phyloP scores from a whole-genome alignment of 2,888 invertebrate species.

The Leptogaster cylindrica region DNA sequence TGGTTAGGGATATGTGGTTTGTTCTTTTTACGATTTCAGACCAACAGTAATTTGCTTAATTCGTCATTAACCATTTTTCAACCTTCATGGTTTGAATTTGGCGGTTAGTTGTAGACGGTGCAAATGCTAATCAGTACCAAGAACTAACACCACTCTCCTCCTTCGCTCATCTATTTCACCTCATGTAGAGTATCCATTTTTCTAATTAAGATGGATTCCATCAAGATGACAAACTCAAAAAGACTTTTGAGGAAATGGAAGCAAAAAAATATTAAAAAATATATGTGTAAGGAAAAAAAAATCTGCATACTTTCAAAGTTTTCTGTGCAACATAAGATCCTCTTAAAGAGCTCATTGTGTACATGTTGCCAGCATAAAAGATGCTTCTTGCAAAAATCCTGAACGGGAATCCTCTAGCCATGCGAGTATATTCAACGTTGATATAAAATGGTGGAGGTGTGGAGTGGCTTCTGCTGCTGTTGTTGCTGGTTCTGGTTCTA shows the following conservation, averaged over 20 bases:
- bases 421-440: neutral
- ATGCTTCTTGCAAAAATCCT: neutral
- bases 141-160: no score
- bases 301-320: slow-evolving; percentile 31
- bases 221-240: slow-evolving; percentile 23
- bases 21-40: no score
- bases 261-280: slow-evolving; percentile 29
- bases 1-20: no score
- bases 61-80: no score
- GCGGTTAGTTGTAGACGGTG: no score
- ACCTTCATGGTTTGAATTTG: no score
- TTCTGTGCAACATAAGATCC: slow-evolving; percentile 18
- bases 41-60: no score
- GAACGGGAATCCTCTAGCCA: neutral
- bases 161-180: neutral
- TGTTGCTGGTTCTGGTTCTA: no score
- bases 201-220: slow-evolving; percentile 32
- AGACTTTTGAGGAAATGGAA: slow-evolving; percentile 31
- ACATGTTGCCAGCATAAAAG: slow-evolving; percentile 9
- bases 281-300: slow-evolving; percentile 3
- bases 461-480: neutral
- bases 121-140: no score
- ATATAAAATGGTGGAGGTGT: neutral
- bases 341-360: neutral
- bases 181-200: neutral